Base-by-base conservation (phyloP, 2,888 invertebrate genomes). In the Acrobasis repandana region DNA sequence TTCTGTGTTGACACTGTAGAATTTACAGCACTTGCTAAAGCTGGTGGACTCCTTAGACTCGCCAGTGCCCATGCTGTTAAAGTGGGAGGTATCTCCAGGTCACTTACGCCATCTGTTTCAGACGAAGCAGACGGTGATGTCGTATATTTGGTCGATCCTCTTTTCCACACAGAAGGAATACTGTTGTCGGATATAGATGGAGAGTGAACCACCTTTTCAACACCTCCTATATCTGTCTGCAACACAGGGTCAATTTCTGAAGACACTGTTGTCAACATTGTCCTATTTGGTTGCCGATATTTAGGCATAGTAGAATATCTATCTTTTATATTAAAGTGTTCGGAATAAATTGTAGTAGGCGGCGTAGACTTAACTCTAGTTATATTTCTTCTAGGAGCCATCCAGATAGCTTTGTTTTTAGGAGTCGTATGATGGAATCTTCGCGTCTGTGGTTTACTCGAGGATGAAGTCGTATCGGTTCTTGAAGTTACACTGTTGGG, bases 11-110 rank as follows among this genome's bases (percentile, higher is more conserved):
- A 69, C 46, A 61, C 65, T 10, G 85, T 82, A 60, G 66, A 68
- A 64, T 87, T 89, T 9, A 69, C 65, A 59, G 75, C 63, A 51
- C 71, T 79, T 0, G 80, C 73, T 18, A 79, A 65, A 14, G 83
- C 73, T 9, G 92, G 91, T 1, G 91, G 85, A 58, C 87, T 87
- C 47, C 85, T 86, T 50, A 93, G 71, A 58, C 92, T 88, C 1
- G 92, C 93, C 43, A 93, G 71, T 0, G 93, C 92, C 93, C 93
- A 93, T 0, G 92, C 93, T 4, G 92, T 88, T 6, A 92, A 80
- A 0, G 93, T 89, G 8, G 92, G 90, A 11, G 93, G 93, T 63
- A 93, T 90, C 65, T 90, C 88, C 68, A 91, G 72, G 34, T 89
- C 88, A 58, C 78, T 80, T 1, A 78, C 63, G 33, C 79, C 80